Evolutionary conservation across 2,888 invertebrate species (phyloP), one percentile per base, ranked within the genome.

Genomic region (Prosopocoilus inquinatus): DNA sequence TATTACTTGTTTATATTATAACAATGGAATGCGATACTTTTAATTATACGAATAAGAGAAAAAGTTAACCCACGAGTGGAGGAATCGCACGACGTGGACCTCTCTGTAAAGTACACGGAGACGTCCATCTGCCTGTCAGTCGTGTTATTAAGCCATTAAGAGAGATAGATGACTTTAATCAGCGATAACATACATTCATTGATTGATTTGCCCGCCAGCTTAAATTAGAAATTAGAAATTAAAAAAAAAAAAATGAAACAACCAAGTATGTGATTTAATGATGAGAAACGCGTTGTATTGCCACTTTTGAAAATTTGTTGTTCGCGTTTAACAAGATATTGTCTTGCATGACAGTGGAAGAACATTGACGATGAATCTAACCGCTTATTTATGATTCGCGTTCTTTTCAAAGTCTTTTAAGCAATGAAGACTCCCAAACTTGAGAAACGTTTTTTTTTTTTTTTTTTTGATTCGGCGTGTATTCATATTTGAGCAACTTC

Each of bases 151-250:
- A 60, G 55, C 60, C 59, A 69, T 74, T 76, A 75, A 73, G 74
- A 77, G 75, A 76, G 75, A 76, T 75, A 76, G 75, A 75, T 74
- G 73, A 74, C 72, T 61, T 63, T 65, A 66, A 62, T 58, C 60
- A 55, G 47, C 53, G 28, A 41, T 41, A 28, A 32, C 39, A 45
- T 44, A 38, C 60, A 63, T 61, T 57, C 62, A 57, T 53, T 58
- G 53, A 57, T 53, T 58, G 53, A 55, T 56, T 65, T 61, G 61
- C 53, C 55, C 59, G 48, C 59, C 63, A 63, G 59, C 58, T 59
- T 62, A 64, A 61, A 62, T 60, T 63, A 59, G 60, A 60, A 59
- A 58, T 53, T 9, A 9, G 44, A 34, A 35, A 43, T 32, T 44
- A 28, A 44, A 28, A 28, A 28, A 28, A 28, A 28, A 1, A 28